Percentiles rank a stretch among this genome's conserved stretches.
Evolutionary conservation across 2,888 invertebrate genomes (phyloP).

Genomic region (Kryphioiulus occultus): DNA sequence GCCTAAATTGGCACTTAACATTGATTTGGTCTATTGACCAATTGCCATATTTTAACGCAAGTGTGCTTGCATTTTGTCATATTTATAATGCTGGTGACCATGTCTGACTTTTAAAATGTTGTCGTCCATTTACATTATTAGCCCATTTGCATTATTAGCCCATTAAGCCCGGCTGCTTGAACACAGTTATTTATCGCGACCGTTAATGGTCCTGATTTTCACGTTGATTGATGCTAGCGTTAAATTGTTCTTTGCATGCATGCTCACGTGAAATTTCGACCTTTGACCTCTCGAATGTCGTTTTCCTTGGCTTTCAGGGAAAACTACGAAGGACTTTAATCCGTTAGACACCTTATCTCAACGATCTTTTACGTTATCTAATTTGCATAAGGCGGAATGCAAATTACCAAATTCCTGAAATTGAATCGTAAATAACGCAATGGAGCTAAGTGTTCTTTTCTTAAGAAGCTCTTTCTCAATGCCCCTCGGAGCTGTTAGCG

Average conservation of each 20-base stretch:
- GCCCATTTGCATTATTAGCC: slow-evolving; percentile 25
- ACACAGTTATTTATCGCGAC: not conserved
- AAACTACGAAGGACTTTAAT: not conserved
- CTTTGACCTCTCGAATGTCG: not conserved
- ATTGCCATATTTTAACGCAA: not conserved
- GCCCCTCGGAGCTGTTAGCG: not conserved
- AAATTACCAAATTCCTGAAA: not conserved
- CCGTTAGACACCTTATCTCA: not conserved
- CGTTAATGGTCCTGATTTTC: not conserved
- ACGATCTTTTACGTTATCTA: slow-evolving; percentile 11
- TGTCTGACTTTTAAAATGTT: not conserved
- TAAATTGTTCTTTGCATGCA: slow-evolving; percentile 10
- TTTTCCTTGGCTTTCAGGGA: not conserved
- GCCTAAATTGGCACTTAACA: not conserved
- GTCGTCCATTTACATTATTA: too few relatives aligned
- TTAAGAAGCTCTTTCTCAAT: not conserved
- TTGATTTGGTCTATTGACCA: not conserved
- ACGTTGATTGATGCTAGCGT: not conserved
- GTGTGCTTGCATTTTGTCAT: not conserved
- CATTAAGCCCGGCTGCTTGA: slow-evolving; percentile 11
- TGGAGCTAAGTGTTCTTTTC: not conserved
- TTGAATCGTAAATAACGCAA: not conserved
- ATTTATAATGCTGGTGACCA: not conserved
- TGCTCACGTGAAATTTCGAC: not conserved
- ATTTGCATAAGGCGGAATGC: not conserved